A percentile compares a stretch with the other conserved stretches of the same genome.
These are phyloP conservation scores for Xiphorhynchus erythropygius DNA, from an alignment of 2,797 vertebrate species.

Conservation along the genomic window DNA sequence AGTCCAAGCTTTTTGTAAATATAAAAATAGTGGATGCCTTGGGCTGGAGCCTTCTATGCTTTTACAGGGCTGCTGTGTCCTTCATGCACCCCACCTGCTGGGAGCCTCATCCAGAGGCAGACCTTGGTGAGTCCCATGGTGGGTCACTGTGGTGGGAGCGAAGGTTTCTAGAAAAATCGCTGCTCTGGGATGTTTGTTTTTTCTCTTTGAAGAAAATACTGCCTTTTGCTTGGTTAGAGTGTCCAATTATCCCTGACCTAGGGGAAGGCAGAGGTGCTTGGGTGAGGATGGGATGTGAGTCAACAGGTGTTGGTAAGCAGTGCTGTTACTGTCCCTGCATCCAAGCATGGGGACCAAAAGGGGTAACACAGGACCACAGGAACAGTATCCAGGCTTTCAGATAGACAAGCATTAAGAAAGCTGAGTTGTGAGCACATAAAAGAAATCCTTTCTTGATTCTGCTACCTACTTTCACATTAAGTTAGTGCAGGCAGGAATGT, in stretches of 20 bases:
- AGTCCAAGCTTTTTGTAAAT: background rate
- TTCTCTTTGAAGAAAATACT: background rate
- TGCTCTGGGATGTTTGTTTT: background rate
- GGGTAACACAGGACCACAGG: background rate
- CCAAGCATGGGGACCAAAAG: background rate
- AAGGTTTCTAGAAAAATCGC: background rate
- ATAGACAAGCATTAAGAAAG: background rate
- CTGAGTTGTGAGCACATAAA: background rate
- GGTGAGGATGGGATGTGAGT: background rate
- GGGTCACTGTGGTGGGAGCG: background rate
- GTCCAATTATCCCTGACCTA: rapidly evolving
- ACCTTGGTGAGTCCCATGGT: background rate
- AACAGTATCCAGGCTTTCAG: background rate
- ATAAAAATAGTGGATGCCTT: background rate
- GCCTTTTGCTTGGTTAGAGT: background rate
- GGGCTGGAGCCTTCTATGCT: background rate
- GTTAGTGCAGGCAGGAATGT: background rate
- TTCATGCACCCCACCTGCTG: background rate
- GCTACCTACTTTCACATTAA: background rate
- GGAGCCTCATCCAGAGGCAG: background rate
- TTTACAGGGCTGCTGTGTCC: background rate
- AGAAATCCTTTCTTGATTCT: background rate
- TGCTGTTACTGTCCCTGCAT: background rate
- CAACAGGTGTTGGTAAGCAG: background rate
- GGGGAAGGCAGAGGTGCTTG: background rate